These are phyloP conservation scores for Alces alces DNA, from an alignment of 2,113 vertebrate genomes.

Conservation along the genomic window DNA sequence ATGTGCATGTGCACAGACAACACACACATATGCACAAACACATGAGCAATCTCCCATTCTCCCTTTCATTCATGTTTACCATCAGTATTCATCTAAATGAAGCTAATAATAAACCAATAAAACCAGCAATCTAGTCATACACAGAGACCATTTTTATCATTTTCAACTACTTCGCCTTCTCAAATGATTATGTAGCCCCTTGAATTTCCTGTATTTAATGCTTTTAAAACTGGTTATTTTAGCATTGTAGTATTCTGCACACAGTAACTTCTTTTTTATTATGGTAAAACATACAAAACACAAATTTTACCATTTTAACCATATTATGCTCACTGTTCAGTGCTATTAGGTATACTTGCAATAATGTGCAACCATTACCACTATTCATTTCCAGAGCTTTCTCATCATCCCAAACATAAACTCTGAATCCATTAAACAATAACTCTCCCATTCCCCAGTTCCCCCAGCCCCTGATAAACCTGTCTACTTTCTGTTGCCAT, in stretches of 20 bases:
- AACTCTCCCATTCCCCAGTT: not conserved
- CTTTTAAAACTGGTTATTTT: not conserved
- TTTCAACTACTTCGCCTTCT: not conserved
- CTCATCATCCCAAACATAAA: not conserved
- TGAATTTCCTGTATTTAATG: not conserved
- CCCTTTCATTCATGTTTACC: not conserved
- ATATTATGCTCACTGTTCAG: not conserved
- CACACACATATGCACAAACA: not conserved
- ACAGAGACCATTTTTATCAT: not conserved
- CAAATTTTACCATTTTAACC: not conserved
- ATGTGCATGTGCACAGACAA: not conserved
- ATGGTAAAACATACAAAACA: not conserved
- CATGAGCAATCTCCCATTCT: not conserved
- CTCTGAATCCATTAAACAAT: not conserved
- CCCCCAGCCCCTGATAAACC: not conserved
- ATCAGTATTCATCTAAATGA: not conserved
- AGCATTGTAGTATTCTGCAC: not conserved
- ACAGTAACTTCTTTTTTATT: not conserved
- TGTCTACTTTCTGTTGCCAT: not conserved
- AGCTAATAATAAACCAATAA: not conserved
- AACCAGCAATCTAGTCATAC: not conserved
- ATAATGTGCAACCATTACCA: not conserved
- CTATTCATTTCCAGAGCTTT: not conserved
- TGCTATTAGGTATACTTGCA: not conserved
- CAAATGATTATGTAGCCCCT: not conserved